These are phyloP conservation scores for Halcyon leucocephala DNA, from an alignment of 2,797 vertebrate genomes.

Conservation along the genomic window DNA sequence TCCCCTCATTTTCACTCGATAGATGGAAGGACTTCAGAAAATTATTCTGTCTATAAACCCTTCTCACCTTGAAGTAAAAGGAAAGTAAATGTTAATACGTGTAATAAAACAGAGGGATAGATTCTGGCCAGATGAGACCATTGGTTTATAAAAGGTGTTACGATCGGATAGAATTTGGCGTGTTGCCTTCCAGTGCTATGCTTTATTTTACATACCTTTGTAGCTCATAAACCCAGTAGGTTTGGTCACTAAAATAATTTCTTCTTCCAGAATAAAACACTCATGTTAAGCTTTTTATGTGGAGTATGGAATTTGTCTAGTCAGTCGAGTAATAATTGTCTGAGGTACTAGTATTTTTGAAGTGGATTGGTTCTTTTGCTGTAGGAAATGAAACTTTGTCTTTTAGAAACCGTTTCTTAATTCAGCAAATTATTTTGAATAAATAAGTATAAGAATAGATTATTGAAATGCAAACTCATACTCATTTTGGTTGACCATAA, in stretches of 20 bases:
- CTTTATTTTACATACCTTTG: constrained; percentile 46
- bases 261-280: constrained; percentile 26
- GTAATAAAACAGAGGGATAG: neutral
- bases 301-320: neutral
- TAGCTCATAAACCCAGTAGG: constrained; percentile 45
- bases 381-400: neutral
- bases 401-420: neutral
- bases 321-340: neutral
- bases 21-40: neutral
- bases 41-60: neutral
- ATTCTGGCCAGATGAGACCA: neutral
- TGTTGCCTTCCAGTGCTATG: neutral
- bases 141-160: constrained; percentile 18
- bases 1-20: neutral
- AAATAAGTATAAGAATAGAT: neutral
- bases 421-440: neutral
- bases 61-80: neutral
- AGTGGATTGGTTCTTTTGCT: neutral
- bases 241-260: constrained; percentile 30
- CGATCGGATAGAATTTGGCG: neutral
- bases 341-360: neutral
- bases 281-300: constrained; percentile 4
- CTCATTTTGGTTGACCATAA: neutral
- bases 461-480: neutral
- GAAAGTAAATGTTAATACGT: neutral